A percentile compares a stretch with the other conserved stretches of the same genome.
phyloP scores from a whole-genome alignment of 2,113 vertebrate genomes.

The Neodon shergylaensis region DNA sequence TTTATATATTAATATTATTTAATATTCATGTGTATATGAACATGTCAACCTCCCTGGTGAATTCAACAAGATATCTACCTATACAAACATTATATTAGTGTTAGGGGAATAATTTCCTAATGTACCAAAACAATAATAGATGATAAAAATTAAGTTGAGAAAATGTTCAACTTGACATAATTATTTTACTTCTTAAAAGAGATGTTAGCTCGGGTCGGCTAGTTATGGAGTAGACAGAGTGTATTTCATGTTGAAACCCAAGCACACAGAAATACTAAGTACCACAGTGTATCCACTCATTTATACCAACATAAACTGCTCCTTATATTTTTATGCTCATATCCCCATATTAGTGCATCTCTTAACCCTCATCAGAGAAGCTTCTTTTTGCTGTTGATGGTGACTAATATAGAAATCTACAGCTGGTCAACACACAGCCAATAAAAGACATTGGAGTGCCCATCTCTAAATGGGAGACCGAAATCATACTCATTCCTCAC shows the following conservation, averaged over 20 bases:
- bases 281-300: not conserved
- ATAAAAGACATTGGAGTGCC: not conserved
- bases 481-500: not conserved
- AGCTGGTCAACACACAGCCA: not conserved
- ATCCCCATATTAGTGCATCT: not conserved
- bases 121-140: not conserved
- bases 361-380: not conserved
- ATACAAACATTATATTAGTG: not conserved
- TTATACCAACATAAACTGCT: not conserved
- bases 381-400: not conserved
- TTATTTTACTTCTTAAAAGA: not conserved
- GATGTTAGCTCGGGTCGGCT: not conserved
- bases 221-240: not conserved
- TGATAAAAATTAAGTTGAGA: not conserved
- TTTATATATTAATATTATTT: not conserved
- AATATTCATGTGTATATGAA: not conserved
- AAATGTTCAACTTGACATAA: not conserved
- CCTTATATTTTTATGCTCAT: not conserved
- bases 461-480: not conserved
- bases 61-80: not conserved
- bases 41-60: not conserved
- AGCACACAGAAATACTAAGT: not conserved
- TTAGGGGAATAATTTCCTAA: not conserved
- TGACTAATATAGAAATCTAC: not conserved
- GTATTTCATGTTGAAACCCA: not conserved